Conservation (phyloP, 1,140 invertebrate species). For the Lordiphosa clarofinis region DNA sequence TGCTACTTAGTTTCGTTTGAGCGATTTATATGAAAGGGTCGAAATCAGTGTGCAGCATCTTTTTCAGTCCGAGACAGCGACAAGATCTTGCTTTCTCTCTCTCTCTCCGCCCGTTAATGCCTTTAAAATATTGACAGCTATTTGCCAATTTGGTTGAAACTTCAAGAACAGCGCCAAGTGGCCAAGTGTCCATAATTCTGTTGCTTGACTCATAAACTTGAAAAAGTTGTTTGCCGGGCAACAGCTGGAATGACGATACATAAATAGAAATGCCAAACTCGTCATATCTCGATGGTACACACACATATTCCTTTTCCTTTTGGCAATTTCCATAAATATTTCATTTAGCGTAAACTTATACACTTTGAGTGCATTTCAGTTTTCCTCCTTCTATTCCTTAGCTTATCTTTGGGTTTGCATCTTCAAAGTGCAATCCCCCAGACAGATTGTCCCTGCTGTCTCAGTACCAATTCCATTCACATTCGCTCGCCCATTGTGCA, state of each 20-base stretch:
- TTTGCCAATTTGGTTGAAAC: slow-evolving; percentile 63
- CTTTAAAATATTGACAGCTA: slow-evolving; percentile 73
- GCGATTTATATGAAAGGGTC: slow-evolving; percentile 39
- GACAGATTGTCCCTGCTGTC: slow-evolving; percentile 21
- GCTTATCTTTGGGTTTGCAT: slow-evolving; percentile 64
- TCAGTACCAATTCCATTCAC: slow-evolving; percentile 8
- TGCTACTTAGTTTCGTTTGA: slow-evolving; percentile 56
- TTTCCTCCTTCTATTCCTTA: slow-evolving; percentile 20
- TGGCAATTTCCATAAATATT: slow-evolving; percentile 73
- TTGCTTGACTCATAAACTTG: slow-evolving; percentile 21
- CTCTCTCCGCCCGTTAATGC: slow-evolving; percentile 14
- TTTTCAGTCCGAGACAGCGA: slow-evolving; percentile 42
- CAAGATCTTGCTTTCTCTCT: not conserved
- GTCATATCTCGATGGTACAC: slow-evolving; percentile 37
- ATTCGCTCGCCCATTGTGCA: slow-evolving; percentile 27
- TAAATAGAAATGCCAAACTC: slow-evolving; percentile 32
- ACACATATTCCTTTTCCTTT: slow-evolving; percentile 14
- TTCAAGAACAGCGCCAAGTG: slow-evolving; percentile 49
- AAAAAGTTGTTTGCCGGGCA: slow-evolving; percentile 19
- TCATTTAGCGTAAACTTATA: slow-evolving; percentile 67
- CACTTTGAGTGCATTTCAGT: slow-evolving; percentile 27
- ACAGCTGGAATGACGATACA: slow-evolving; percentile 27
- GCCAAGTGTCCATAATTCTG: slow-evolving; percentile 30
- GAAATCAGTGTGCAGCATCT: slow-evolving; percentile 5
- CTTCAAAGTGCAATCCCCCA: slow-evolving; percentile 21